phyloP scores from a whole-genome alignment of 2,797 vertebrate genomes.

The Orientallactaga sibirica region DNA sequence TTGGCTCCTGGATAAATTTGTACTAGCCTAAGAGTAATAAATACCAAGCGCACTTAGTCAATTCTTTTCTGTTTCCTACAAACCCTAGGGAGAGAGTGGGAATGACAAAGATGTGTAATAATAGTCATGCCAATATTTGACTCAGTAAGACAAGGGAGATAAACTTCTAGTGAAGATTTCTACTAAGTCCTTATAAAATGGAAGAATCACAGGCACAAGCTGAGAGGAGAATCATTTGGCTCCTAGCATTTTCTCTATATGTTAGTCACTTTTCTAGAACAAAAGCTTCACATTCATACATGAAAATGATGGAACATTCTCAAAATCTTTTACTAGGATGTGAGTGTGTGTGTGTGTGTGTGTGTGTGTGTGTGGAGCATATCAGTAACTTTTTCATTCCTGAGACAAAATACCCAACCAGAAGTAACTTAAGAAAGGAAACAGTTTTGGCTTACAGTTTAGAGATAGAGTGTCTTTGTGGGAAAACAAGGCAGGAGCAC shows the following conservation, averaged over 20 bases:
- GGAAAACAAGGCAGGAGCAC: too few relatives aligned
- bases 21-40: conserved; percentile 40
- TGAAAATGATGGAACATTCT: neutral
- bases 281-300: neutral
- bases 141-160: neutral
- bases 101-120: conserved; percentile 10
- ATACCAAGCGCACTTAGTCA: neutral
- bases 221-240: neutral
- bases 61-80: conserved; percentile 42
- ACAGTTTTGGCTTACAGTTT: too few relatives aligned
- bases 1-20: conserved; percentile 42
- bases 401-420: too few relatives aligned
- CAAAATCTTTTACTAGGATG: neutral
- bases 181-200: neutral
- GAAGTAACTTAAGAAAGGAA: too few relatives aligned
- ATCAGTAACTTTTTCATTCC: too few relatives aligned
- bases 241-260: conserved; percentile 21
- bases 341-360: too few relatives aligned
- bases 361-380: too few relatives aligned
- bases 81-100: neutral
- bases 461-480: too few relatives aligned
- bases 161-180: neutral
- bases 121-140: neutral
- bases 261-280: conserved; percentile 9
- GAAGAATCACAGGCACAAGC: neutral